phyloP scores from a whole-genome alignment of 2,888 invertebrate genomes.

The Caenorhabditis imperialis region DNA sequence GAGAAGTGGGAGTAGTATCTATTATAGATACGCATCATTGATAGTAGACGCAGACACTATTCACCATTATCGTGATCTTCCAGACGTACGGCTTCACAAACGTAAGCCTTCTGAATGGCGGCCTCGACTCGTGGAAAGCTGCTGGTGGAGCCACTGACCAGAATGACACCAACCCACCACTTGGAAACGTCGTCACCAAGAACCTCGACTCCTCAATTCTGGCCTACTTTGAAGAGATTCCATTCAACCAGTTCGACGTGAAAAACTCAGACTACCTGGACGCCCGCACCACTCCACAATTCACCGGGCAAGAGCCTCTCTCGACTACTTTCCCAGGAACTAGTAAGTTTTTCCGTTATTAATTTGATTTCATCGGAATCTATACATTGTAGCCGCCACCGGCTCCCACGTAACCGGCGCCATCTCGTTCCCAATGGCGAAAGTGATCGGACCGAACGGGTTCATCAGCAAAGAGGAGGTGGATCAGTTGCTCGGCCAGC shows the following conservation, averaged over 20 bases:
- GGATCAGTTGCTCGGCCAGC: slow-evolving; percentile 24
- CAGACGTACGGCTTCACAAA: slow-evolving; percentile 69
- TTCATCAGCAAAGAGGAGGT: slow-evolving; percentile 54
- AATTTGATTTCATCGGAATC: too few species aligned
- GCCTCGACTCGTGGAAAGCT: slow-evolving; percentile 69
- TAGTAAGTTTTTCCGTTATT: slow-evolving; percentile 7
- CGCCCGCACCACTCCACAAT: slow-evolving; percentile 65
- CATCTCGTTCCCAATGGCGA: slow-evolving; percentile 57
- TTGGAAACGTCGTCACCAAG: slow-evolving; percentile 35
- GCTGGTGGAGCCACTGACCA: slow-evolving; percentile 35
- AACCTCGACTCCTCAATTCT: slow-evolving; percentile 20
- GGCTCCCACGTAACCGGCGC: slow-evolving; percentile 59
- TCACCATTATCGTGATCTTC: slow-evolving; percentile 17
- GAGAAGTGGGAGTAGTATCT: too few species aligned
- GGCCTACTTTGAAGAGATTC: slow-evolving; percentile 47
- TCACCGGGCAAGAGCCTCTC: slow-evolving; percentile 61
- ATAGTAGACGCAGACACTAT: too few species aligned
- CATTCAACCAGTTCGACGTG: slow-evolving; percentile 40
- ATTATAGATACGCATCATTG: too few species aligned
- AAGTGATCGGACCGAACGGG: slow-evolving; percentile 50
- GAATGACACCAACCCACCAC: slow-evolving; percentile 4
- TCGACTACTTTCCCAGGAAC: slow-evolving; percentile 45
- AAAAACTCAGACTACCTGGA: slow-evolving; percentile 68
- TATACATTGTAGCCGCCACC: too few species aligned
- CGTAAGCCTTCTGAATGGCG: slow-evolving; percentile 68